phyloP scores from a whole-genome alignment of 2,888 invertebrate species.

The Archips crataeganus region DNA sequence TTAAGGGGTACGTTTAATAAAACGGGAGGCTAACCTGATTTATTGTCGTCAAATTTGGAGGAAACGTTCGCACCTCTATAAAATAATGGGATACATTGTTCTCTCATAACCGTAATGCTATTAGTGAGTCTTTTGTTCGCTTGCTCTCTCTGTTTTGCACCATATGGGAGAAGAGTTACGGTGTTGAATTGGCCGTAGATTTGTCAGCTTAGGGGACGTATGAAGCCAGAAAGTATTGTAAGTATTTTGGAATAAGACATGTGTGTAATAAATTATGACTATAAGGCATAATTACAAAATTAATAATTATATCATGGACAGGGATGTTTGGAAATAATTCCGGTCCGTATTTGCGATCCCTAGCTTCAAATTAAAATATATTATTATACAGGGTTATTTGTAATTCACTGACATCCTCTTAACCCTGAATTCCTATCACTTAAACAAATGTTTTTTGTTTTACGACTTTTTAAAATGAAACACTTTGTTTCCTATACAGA shows the following conservation, averaged over 20 bases:
- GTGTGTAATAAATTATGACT: too few relatives aligned
- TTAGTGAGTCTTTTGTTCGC: constrained; percentile 13
- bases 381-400: too few relatives aligned
- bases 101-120: constrained; percentile 40
- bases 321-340: too few relatives aligned
- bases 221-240: background rate
- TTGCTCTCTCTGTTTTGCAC: background rate
- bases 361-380: too few relatives aligned
- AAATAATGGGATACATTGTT: constrained; percentile 46
- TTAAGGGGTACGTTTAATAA: constrained; percentile 63
- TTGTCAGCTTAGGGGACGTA: background rate
- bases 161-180: constrained; percentile 37
- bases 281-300: too few relatives aligned
- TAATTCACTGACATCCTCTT: too few relatives aligned
- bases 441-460: too few relatives aligned
- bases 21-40: constrained; percentile 67
- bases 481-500: too few relatives aligned
- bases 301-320: too few relatives aligned
- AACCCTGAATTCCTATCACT: too few relatives aligned
- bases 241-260: background rate
- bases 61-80: constrained; percentile 60
- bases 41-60: constrained; percentile 63
- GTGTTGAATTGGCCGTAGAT: constrained; percentile 6
- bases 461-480: too few relatives aligned
- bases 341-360: too few relatives aligned